phyloP scores from a whole-genome alignment of 2,113 vertebrate genomes.

The Thermophis baileyi region DNA sequence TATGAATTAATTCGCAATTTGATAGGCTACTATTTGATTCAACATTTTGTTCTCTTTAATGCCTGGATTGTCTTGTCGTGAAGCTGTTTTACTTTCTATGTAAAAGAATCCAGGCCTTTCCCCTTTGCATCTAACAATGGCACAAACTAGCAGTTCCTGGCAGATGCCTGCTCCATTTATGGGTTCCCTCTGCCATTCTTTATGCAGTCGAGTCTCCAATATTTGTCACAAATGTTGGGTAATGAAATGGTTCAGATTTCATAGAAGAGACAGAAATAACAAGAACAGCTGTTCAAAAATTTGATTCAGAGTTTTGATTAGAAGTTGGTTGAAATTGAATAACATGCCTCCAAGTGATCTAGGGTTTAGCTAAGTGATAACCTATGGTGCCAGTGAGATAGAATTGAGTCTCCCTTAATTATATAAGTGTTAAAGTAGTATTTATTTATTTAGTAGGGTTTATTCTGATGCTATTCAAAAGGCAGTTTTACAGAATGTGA shows the following conservation, averaged over 20 bases:
- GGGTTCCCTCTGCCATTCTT: not conserved
- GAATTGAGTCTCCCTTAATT: not conserved
- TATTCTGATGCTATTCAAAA: not conserved
- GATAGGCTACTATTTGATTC: not conserved
- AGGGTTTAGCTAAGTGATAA: not conserved
- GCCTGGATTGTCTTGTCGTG: not conserved
- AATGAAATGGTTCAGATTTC: not conserved
- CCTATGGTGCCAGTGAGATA: not conserved
- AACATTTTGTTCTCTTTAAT: not conserved
- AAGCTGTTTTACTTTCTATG: not conserved
- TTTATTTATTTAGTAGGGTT: not conserved
- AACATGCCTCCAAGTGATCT: not conserved
- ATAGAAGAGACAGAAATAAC: not conserved
- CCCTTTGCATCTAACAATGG: not conserved
- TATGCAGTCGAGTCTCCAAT: not conserved
- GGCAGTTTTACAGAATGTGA: not conserved
- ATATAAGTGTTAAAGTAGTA: not conserved
- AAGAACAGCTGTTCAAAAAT: not conserved
- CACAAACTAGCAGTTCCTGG: not conserved
- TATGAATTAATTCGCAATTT: not conserved
- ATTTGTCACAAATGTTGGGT: not conserved
- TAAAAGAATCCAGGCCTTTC: not conserved
- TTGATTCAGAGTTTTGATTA: not conserved
- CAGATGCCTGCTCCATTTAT: not conserved
- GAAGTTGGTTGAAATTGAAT: not conserved